These are phyloP conservation scores for Lydus trimaculatus DNA, from an alignment of 2,888 invertebrate species.

Conservation along the genomic window DNA sequence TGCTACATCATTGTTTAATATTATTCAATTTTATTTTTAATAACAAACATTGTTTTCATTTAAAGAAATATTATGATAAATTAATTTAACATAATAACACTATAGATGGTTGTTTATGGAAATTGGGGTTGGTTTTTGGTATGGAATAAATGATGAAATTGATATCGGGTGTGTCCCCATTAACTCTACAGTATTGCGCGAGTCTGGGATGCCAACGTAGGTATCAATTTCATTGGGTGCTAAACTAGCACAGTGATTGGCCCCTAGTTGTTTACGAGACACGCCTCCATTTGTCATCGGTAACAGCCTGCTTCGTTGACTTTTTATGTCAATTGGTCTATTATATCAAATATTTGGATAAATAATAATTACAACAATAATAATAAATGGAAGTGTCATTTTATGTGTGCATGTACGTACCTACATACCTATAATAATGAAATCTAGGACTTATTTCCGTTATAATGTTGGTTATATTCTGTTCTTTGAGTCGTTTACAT, in stretches of 20 bases:
- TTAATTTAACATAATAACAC: too few species aligned
- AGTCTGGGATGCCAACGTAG: slow-evolving; percentile 54
- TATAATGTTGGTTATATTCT: not conserved
- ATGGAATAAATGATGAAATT: slow-evolving; percentile 8
- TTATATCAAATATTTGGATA: slow-evolving; percentile 6
- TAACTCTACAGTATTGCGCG: slow-evolving; percentile 36
- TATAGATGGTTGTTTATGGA: not conserved
- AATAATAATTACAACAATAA: not conserved
- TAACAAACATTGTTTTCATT: too few species aligned
- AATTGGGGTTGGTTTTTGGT: not conserved
- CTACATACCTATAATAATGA: not conserved
- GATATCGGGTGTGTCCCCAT: slow-evolving; percentile 29
- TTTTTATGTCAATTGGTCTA: slow-evolving; percentile 25
- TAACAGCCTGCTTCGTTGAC: slow-evolving; percentile 34
- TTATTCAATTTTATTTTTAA: slow-evolving; percentile 15
- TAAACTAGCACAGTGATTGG: slow-evolving; percentile 53
- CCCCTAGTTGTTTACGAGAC: slow-evolving; percentile 49
- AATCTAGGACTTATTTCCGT: not conserved
- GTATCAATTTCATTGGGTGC: slow-evolving; percentile 61
- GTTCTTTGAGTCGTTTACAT: too few species aligned
- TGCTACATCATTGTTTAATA: slow-evolving; percentile 31
- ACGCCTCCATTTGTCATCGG: slow-evolving; percentile 52
- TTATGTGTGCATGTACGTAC: too few species aligned
- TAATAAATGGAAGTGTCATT: not conserved
- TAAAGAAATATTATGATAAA: too few species aligned